Evolutionary conservation across 1,140 invertebrate genomes (phyloP).

Genomic region (Neotoxoptera formosana): DNA sequence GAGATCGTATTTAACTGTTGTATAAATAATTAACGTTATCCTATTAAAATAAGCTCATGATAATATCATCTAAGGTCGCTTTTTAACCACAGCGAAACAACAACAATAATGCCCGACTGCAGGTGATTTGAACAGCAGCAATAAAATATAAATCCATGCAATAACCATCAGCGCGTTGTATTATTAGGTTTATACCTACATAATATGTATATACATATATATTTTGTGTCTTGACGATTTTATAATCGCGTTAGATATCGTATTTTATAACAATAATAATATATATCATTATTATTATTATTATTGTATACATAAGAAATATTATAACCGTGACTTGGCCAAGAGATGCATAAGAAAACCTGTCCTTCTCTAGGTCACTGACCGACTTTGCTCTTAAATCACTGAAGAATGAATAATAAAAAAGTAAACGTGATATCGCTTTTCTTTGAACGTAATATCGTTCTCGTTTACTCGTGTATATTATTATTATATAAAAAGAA

Average conservation of each 20-base stretch:
- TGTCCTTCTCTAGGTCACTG: conserved; percentile 33
- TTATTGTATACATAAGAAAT: background rate
- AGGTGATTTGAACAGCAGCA: background rate
- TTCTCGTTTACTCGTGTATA: background rate
- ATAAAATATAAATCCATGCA: background rate
- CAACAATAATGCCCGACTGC: background rate
- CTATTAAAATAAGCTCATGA: background rate
- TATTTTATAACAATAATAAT: conserved; percentile 38
- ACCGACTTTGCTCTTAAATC: conserved; percentile 43
- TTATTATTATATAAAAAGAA: background rate
- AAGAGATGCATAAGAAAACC: conserved; percentile 42
- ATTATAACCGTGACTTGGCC: conserved; percentile 25
- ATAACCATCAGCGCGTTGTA: background rate
- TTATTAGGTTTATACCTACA: background rate
- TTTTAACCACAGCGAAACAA: background rate
- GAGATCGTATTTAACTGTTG: background rate
- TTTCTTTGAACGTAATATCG: conserved; percentile 34
- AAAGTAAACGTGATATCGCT: conserved; percentile 45
- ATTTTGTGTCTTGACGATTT: conserved; percentile 1
- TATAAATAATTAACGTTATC: conserved; percentile 2
- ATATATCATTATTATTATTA: background rate
- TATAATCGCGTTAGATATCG: background rate
- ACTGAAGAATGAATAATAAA: conserved; percentile 33
- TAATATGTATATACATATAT: background rate
- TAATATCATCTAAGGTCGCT: background rate